These are phyloP conservation scores for Ellobium chinense DNA, from an alignment of 2,888 invertebrate species.

Conservation along the genomic window DNA sequence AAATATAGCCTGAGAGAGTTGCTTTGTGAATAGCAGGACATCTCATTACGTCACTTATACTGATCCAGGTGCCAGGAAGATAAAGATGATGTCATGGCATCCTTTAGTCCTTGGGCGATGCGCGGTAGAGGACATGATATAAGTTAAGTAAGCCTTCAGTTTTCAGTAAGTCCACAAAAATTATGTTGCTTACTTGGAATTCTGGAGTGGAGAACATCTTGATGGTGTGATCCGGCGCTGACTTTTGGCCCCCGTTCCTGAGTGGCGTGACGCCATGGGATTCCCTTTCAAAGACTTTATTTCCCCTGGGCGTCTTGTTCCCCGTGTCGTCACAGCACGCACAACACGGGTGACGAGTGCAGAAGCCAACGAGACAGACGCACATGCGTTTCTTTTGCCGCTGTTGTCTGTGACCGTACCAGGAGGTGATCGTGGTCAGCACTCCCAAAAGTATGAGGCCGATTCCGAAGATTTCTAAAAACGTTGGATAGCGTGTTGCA, in stretches of 20 bases:
- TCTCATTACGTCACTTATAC: no score
- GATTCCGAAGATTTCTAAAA: slow-evolving; percentile 44
- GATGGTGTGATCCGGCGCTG: neutral
- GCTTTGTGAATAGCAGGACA: no score
- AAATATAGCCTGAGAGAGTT: no score
- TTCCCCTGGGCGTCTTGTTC: no score
- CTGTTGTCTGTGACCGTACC: slow-evolving; percentile 37
- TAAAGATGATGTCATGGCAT: no score
- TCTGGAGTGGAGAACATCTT: slow-evolving; percentile 23
- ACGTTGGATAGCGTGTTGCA: slow-evolving; percentile 25
- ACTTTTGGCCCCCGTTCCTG: neutral
- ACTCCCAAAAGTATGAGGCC: slow-evolving; percentile 34
- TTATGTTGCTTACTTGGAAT: slow-evolving; percentile 39
- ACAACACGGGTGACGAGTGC: neutral
- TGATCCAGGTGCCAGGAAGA: no score
- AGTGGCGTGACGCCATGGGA: no score
- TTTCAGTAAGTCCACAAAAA: no score
- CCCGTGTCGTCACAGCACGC: neutral
- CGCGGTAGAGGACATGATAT: no score
- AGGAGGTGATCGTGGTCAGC: slow-evolving; percentile 21
- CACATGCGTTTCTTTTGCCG: slow-evolving; percentile 5
- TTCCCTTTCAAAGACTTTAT: neutral
- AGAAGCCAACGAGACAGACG: no score
- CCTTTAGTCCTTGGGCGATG: no score
- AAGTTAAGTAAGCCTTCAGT: no score